These are phyloP conservation scores for zebrafish (Danio rerio) DNA, from an alignment of 2,113 vertebrate genomes.

Conservation along the genomic window DNA sequence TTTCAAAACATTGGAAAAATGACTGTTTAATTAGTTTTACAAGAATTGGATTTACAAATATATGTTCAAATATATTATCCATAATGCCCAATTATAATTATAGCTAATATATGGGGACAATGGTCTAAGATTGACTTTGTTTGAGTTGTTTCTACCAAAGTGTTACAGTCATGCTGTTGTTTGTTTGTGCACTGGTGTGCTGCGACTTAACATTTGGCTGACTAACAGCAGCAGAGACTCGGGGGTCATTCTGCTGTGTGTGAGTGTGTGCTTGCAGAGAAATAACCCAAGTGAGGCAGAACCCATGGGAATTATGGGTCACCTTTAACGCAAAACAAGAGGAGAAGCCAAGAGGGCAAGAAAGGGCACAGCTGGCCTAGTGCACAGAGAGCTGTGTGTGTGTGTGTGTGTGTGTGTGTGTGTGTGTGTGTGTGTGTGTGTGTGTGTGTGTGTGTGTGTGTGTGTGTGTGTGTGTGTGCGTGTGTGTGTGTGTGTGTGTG, in stretches of 20 bases:
- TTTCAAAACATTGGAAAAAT: no score
- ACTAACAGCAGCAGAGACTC: slow-evolving; percentile 22
- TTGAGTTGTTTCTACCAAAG: not conserved
- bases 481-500: slow-evolving; percentile 7
- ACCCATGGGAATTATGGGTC: slow-evolving; percentile 18
- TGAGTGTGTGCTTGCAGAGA: not conserved
- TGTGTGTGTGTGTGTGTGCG: no score
- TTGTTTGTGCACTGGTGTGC: slow-evolving; percentile 27
- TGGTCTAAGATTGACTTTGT: not conserved
- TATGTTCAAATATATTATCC: no score
- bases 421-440: no score
- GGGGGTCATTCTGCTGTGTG: slow-evolving; percentile 15
- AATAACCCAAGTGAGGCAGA: not conserved
- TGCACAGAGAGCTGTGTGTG: slow-evolving; percentile 24
- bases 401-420: no score
- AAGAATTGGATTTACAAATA: no score
- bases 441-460: no score
- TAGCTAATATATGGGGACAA: no score
- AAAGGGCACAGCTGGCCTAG: slow-evolving; percentile 48
- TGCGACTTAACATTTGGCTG: slow-evolving; percentile 37
- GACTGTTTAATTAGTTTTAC: no score
- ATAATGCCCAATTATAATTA: no score
- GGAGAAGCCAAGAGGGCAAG: not conserved
- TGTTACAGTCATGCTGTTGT: slow-evolving; percentile 27
- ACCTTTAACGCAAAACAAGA: slow-evolving; percentile 7